These are phyloP conservation scores for Galeruca laticollis DNA, from an alignment of 2,888 invertebrate genomes.

Conservation along the genomic window DNA sequence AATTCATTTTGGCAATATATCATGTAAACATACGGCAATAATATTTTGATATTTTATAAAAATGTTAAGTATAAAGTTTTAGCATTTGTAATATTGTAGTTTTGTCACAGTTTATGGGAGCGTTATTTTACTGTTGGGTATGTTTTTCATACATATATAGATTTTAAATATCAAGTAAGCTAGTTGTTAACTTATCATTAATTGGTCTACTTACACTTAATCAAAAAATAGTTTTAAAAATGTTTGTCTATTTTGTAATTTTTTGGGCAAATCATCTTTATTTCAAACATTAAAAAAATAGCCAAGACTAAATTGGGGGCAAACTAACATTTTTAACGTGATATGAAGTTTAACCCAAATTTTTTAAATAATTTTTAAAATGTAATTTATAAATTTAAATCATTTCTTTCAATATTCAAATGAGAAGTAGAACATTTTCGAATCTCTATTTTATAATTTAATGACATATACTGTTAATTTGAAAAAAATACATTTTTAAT, in stretches of 20 bases:
- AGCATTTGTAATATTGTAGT: conserved; percentile 54
- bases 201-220: conserved; percentile 30
- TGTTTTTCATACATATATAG: conserved; percentile 59
- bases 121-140: conserved; percentile 58
- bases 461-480: too few relatives aligned
- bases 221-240: conserved; percentile 3
- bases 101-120: conserved; percentile 54
- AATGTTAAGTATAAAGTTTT: conserved; percentile 52
- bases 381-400: too few relatives aligned
- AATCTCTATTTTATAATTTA: too few relatives aligned
- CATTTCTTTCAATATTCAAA: too few relatives aligned
- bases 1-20: conserved; percentile 44
- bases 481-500: too few relatives aligned
- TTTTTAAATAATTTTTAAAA: not conserved
- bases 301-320: not conserved
- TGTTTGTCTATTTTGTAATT: not conserved
- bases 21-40: conserved; percentile 52
- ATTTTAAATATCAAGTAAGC: conserved; percentile 53
- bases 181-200: conserved; percentile 51
- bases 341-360: not conserved
- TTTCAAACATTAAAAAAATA: conserved; percentile 1
- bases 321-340: too few relatives aligned
- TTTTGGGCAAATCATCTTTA: conserved; percentile 8
- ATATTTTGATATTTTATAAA: conserved; percentile 49
- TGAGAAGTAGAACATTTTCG: too few relatives aligned